phyloP scores from a whole-genome alignment of 2,797 vertebrate species.

The Glossophaga mutica region DNA sequence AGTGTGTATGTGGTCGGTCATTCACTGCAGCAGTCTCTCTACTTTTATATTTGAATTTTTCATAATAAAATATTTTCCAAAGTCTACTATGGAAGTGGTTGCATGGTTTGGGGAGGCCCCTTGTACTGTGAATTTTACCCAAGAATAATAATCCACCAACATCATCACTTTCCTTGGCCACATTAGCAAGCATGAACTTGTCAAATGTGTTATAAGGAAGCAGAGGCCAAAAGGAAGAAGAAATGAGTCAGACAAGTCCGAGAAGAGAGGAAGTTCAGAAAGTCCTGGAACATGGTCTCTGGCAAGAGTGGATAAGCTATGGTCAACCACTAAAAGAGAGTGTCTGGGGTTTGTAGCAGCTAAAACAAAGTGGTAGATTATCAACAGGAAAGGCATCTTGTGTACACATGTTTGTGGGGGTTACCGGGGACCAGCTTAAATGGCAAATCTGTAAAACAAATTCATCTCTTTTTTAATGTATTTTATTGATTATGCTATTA shows the following conservation, averaged over 20 bases:
- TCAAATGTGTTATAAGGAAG: not conserved
- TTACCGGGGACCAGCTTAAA: not conserved
- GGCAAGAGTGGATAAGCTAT: not conserved
- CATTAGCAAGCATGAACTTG: not conserved
- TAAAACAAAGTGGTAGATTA: not conserved
- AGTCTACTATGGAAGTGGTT: not conserved
- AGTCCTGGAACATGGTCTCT: not conserved
- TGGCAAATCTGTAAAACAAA: not conserved
- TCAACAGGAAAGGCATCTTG: not conserved
- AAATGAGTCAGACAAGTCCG: not conserved
- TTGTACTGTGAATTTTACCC: not conserved
- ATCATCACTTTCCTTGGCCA: not conserved
- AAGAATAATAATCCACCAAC: not conserved
- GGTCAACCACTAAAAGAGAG: not conserved
- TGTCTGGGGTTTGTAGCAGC: not conserved
- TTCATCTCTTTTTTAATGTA: not conserved
- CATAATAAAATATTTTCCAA: not conserved
- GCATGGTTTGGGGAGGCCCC: not conserved
- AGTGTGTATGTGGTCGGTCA: not conserved
- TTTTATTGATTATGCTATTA: too few species aligned
- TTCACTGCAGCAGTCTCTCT: not conserved
- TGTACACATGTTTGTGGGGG: not conserved
- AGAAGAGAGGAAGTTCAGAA: slow-evolving; percentile 7
- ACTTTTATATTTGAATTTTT: not conserved
- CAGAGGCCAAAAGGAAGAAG: not conserved